phyloP scores from a whole-genome alignment of 2,113 vertebrate genomes.

The Hemibagrus wyckioides region DNA sequence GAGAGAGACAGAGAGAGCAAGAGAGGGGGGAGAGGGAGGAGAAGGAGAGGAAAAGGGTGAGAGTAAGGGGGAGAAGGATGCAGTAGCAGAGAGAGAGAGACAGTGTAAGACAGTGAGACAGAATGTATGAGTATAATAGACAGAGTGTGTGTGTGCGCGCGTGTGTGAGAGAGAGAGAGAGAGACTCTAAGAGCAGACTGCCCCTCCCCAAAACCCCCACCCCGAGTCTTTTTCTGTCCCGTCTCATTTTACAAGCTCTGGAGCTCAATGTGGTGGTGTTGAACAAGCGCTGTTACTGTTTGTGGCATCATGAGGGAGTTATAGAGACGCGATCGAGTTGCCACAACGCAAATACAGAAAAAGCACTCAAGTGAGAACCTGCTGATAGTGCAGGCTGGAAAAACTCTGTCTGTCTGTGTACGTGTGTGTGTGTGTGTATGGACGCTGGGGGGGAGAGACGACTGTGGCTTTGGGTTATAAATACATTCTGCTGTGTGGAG shows the following conservation, averaged over 20 bases:
- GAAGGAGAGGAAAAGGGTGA: background rate
- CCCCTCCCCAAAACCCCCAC: background rate
- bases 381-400: slow-evolving; percentile 65
- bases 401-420: slow-evolving; percentile 25
- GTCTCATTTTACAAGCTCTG: slow-evolving; percentile 44
- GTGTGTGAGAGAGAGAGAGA: background rate
- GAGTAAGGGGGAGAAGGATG: background rate
- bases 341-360: slow-evolving; percentile 60
- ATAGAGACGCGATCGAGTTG: slow-evolving; percentile 40
- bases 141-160: background rate
- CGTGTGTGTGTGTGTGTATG: slow-evolving; percentile 3
- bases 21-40: too few relatives aligned
- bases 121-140: background rate
- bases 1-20: background rate
- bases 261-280: background rate
- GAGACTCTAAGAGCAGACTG: background rate
- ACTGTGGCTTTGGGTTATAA: slow-evolving; percentile 71
- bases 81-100: background rate
- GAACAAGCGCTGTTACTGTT: slow-evolving; percentile 52
- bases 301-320: slow-evolving; percentile 50
- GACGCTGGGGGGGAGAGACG: slow-evolving; percentile 11
- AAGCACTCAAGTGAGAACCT: slow-evolving; percentile 65
- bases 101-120: background rate
- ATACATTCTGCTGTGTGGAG: slow-evolving; percentile 78
- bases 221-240: background rate